Percentiles rank a stretch among this genome's conserved stretches.
These are phyloP conservation scores for Penaeus indicus DNA, from an alignment of 1,140 invertebrate genomes.

Conservation along the genomic window DNA sequence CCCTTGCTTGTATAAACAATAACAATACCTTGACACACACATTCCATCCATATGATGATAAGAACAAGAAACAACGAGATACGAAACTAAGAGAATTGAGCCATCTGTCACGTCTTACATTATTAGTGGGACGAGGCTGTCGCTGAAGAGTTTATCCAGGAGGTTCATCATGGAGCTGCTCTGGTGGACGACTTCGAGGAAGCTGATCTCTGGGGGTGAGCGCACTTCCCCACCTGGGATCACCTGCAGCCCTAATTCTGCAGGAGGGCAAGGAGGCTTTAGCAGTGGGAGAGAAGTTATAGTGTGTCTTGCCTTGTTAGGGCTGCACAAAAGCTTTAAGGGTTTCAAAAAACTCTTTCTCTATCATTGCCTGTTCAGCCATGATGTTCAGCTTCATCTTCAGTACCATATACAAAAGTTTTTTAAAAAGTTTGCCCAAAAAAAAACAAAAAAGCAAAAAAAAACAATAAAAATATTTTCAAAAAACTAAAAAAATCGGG, in stretches of 20 bases:
- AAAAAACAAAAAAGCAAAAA: too few species aligned
- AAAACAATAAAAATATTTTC: too few species aligned
- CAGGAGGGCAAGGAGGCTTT: not conserved
- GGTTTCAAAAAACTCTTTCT: too few species aligned
- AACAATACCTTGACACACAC: not conserved
- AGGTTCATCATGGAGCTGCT: conserved; percentile 97
- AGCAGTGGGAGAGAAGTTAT: not conserved
- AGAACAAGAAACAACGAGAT: conserved; percentile 8
- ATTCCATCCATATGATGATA: not conserved
- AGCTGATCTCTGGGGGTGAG: conserved; percentile 87
- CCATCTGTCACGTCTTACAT: conserved; percentile 75
- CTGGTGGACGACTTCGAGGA: conserved; percentile 94
- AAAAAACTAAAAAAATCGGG: too few species aligned
- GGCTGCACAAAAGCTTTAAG: too few species aligned
- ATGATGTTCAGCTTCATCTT: too few species aligned
- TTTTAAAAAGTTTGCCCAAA: too few species aligned
- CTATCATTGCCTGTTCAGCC: too few species aligned
- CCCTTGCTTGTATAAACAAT: not conserved
- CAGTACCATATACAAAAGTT: too few species aligned
- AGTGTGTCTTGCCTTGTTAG: not conserved
- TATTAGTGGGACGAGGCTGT: conserved; percentile 89
- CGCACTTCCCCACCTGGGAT: conserved; percentile 92
- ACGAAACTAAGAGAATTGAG: conserved; percentile 46
- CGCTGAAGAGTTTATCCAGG: conserved; percentile 94
- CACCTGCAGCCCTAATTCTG: conserved; percentile 91